Evolutionary conservation across 2,797 vertebrate species (phyloP).

Genomic region (Ctenosaura bakeri): DNA sequence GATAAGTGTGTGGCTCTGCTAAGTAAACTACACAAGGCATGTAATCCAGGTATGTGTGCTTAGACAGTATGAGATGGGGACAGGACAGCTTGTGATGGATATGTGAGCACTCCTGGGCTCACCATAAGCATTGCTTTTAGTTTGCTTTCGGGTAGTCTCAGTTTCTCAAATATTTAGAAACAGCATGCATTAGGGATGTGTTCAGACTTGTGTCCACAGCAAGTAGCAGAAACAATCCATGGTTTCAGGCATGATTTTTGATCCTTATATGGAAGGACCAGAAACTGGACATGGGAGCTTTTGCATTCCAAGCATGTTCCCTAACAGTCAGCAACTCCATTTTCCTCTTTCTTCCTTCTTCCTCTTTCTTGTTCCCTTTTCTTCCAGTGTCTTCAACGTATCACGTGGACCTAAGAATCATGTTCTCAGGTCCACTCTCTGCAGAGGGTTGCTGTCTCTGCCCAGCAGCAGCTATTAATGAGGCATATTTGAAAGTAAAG

Average conservation of each 20-base stretch:
- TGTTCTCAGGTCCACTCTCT: no score
- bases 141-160: neutral
- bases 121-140: neutral
- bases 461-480: neutral
- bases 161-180: neutral
- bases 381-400: neutral
- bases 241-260: neutral
- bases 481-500: neutral
- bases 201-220: neutral
- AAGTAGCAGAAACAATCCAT: no score
- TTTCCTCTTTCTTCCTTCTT: neutral
- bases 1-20: slow-evolving; percentile 83
- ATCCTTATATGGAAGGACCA: neutral
- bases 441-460: no score
- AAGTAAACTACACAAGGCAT: slow-evolving; percentile 77
- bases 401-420: no score
- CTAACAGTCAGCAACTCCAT: neutral
- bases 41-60: slow-evolving; percentile 82
- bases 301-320: neutral
- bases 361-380: neutral
- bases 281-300: neutral
- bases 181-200: neutral
- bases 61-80: neutral
- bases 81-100: neutral
- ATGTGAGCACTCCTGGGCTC: neutral